Conservation (phyloP, 2,797 vertebrate genomes). For the Sciurus carolinensis region DNA sequence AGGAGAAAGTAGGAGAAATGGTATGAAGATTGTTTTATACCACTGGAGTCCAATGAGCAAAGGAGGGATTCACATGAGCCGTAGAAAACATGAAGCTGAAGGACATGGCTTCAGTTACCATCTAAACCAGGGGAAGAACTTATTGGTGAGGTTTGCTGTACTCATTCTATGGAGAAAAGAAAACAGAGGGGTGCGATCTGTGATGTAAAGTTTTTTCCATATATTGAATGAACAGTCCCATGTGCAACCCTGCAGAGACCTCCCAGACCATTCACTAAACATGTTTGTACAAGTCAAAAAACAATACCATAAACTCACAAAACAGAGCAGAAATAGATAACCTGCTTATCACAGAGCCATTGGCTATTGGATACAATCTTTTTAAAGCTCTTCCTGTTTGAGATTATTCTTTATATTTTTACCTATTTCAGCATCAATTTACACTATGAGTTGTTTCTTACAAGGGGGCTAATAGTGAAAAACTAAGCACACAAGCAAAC, state of each 20-base stretch:
- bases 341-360: not conserved
- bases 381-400: not conserved
- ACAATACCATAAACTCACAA: not conserved
- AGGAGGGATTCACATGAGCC: not conserved
- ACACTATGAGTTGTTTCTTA: not conserved
- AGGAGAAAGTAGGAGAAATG: not conserved
- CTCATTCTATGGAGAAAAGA: not conserved
- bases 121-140: not conserved
- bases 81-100: not conserved
- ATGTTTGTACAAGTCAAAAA: not conserved
- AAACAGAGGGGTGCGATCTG: not conserved
- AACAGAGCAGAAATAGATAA: not conserved
- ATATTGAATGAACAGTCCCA: not conserved
- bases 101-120: not conserved
- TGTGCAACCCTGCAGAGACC: not conserved
- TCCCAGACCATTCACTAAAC: not conserved
- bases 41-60: not conserved
- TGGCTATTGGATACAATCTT: not conserved
- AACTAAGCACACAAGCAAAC: constrained; percentile 9
- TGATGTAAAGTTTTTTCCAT: not conserved
- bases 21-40: not conserved
- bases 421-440: not conserved
- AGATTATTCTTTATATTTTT: not conserved
- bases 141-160: not conserved
- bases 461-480: not conserved